Evolutionary conservation across 2,888 invertebrate species (phyloP).

Genomic region (Epistrophe grossulariae): DNA sequence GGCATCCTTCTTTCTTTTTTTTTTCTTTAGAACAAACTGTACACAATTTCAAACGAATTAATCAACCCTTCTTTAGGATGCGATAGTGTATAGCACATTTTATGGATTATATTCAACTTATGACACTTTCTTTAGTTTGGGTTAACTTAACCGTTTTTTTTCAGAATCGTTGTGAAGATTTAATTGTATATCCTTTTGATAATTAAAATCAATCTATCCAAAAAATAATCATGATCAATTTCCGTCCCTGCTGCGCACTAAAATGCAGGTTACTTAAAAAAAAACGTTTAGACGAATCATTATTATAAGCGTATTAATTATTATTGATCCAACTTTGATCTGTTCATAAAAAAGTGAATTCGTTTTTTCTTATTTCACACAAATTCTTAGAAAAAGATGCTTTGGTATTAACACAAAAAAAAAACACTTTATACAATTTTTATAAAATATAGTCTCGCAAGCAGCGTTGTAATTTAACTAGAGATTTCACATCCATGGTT

Average conservation of each 20-base stretch:
- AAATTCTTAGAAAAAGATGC: neutral
- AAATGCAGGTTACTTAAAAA: conserved; percentile 12
- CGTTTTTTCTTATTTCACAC: neutral
- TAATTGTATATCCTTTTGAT: neutral
- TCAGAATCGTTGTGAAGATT: no score
- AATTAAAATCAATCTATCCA: conserved; percentile 15
- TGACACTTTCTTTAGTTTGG: neutral
- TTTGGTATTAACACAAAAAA: neutral
- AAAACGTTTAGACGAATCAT: conserved; percentile 11
- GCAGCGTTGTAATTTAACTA: neutral
- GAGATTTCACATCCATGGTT: neutral
- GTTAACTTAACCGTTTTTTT: neutral
- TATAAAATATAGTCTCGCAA: neutral
- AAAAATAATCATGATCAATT: conserved; percentile 5
- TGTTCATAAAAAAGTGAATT: conserved; percentile 31
- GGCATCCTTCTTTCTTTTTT: neutral
- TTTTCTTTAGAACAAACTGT: neutral
- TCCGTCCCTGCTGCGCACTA: neutral
- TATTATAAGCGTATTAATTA: conserved; percentile 19
- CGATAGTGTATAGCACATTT: neutral
- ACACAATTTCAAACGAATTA: neutral
- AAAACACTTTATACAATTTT: neutral
- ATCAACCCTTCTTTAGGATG: neutral
- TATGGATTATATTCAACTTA: neutral
- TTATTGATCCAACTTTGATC: conserved; percentile 22